A percentile compares a stretch with the other conserved stretches of the same genome.
Conservation (phyloP, 2,113 vertebrate genomes). For the Phrynosoma platyrhinos region DNA sequence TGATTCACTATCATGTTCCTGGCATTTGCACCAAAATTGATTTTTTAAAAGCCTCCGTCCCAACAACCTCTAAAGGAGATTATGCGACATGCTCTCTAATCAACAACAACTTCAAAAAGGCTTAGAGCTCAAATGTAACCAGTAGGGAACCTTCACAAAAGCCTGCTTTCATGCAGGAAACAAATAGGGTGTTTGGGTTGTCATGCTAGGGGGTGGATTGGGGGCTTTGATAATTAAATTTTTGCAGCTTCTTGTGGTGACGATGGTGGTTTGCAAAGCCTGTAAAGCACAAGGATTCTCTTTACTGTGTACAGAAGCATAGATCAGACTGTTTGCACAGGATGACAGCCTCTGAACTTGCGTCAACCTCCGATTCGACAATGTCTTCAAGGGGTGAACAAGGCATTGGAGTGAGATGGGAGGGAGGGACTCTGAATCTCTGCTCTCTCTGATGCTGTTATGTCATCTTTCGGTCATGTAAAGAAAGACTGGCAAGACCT, state of each 20-base stretch:
- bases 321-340: neutral
- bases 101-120: constrained; percentile 54
- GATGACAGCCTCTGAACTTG: neutral
- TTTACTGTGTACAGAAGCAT: neutral
- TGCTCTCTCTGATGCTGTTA: neutral
- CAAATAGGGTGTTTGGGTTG: constrained; percentile 52
- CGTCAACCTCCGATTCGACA: neutral
- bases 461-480: neutral
- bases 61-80: constrained; percentile 48
- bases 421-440: no score
- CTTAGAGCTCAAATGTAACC: neutral
- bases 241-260: fast-evolving
- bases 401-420: neutral
- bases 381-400: neutral
- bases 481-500: neutral
- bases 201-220: constrained; percentile 52
- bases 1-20: constrained; percentile 1
- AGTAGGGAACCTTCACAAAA: constrained; percentile 32
- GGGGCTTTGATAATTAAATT: constrained; percentile 44
- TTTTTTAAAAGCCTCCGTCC: neutral
- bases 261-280: neutral
- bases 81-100: constrained; percentile 50
- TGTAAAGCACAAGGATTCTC: neutral
- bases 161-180: constrained; percentile 21
- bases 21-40: constrained; percentile 11